These are phyloP conservation scores for Drosophila mimetica DNA, from an alignment of 2,888 invertebrate species.

Conservation along the genomic window DNA sequence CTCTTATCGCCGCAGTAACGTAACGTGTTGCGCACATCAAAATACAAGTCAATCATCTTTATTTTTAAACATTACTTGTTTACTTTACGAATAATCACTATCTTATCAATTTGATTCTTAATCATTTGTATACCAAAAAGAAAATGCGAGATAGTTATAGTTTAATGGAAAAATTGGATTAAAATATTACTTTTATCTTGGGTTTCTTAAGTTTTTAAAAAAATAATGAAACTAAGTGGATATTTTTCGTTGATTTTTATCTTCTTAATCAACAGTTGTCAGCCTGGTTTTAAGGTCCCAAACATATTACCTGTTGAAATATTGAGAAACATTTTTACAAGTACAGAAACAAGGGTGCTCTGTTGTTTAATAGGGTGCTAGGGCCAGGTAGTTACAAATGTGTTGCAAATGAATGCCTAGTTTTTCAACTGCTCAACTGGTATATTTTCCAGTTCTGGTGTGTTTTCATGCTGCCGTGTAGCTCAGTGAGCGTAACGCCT, in stretches of 20 bases:
- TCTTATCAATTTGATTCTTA: conserved; percentile 20
- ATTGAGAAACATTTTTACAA: background rate
- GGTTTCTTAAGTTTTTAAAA: too few species aligned
- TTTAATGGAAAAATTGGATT: background rate
- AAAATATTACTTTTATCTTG: background rate
- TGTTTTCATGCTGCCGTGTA: conserved; percentile 34
- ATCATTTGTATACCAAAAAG: background rate
- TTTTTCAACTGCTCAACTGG: conserved; percentile 37
- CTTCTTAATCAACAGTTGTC: background rate
- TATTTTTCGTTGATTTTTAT: too few species aligned
- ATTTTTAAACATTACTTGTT: conserved; percentile 9
- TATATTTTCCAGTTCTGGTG: conserved; percentile 39
- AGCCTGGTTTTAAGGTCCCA: background rate
- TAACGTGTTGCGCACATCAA: background rate
- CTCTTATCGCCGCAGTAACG: conserved; percentile 13
- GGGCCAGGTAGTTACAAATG: conserved; percentile 8
- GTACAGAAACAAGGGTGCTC: conserved; percentile 3
- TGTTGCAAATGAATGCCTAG: conserved; percentile 23
- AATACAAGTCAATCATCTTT: conserved; percentile 23
- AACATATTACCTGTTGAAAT: background rate
- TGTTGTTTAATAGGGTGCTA: conserved; percentile 1
- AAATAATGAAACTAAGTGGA: too few species aligned
- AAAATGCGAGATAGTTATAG: background rate
- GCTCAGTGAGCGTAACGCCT: conserved; percentile 75
- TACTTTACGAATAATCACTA: conserved; percentile 16